A percentile compares a stretch with the other conserved stretches of the same genome.
phyloP scores from a whole-genome alignment of 2,113 vertebrate species.

The Tor tambroides region DNA sequence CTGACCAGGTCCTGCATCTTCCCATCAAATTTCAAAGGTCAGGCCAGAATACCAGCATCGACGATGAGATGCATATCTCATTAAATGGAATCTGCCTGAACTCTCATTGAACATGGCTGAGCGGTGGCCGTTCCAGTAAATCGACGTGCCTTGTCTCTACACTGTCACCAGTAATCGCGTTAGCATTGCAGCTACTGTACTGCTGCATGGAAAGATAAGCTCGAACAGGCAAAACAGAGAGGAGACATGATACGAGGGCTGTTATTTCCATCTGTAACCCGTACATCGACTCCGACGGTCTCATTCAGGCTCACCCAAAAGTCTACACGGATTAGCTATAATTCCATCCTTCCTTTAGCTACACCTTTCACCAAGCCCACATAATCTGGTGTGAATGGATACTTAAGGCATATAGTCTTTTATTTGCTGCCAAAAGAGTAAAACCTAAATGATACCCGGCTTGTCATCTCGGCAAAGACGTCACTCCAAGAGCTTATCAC shows the following conservation, averaged over 20 bases:
- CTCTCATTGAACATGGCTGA: slow-evolving; percentile 20
- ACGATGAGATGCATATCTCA: slow-evolving; percentile 32
- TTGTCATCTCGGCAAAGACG: slow-evolving; percentile 18
- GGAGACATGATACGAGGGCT: slow-evolving; percentile 19
- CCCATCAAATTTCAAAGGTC: slow-evolving; percentile 10
- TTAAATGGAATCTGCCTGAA: slow-evolving; percentile 39
- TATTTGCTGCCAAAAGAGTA: slow-evolving; percentile 50
- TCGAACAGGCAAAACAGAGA: slow-evolving; percentile 33
- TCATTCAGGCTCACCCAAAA: slow-evolving; percentile 51
- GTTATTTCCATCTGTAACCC: slow-evolving; percentile 48
- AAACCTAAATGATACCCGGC: slow-evolving; percentile 39
- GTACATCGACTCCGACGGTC: slow-evolving; percentile 29
- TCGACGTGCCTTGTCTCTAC: slow-evolving; percentile 18
- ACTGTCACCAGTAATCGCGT: slow-evolving; percentile 39
- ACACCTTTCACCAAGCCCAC: slow-evolving; percentile 46
- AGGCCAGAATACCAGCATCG: neutral
- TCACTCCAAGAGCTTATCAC: slow-evolving; percentile 32
- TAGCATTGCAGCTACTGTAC: slow-evolving; percentile 35
- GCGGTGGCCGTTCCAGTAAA: neutral
- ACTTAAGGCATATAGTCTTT: slow-evolving; percentile 51
- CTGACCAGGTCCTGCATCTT: neutral
- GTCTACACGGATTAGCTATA: slow-evolving; percentile 56
- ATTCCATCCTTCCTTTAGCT: slow-evolving; percentile 46
- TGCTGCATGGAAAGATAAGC: slow-evolving; percentile 48
- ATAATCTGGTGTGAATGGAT: slow-evolving; percentile 56